Base-by-base conservation (phyloP, 2,797 vertebrate genomes). In the Gallinago nigripennis region DNA sequence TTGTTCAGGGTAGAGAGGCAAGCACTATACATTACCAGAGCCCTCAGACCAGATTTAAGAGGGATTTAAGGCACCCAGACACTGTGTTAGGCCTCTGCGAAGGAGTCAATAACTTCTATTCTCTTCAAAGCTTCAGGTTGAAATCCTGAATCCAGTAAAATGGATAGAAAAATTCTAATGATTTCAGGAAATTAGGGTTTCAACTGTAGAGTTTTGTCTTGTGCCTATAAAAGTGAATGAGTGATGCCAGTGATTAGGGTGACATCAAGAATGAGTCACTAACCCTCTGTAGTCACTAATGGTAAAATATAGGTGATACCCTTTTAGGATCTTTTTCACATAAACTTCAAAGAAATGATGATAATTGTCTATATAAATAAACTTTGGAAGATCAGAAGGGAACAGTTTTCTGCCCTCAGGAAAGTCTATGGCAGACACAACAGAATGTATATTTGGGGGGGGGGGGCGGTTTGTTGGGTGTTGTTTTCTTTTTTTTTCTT, bases 351-450 rank as follows among this genome's bases (percentile, higher is more conserved):
- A 95, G 65, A 70, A 72, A 24, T 48, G 3, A 53, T 80, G 45
- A 61, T 81, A 90, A 84, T 69, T 64, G 41, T 79, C 76, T 93
- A 2, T 53, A 68, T 90, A 93, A 89, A 92, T 88, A 95, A 80
- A 33, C 45, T 86, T 35, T 19, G 46, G 89, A 82, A 66, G 11
- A 25, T 85, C 61, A 71, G 35, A 92, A 45, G 54, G 56, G 43
- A 78, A 66, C 6, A 61, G 48, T 91, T 69, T 88, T 58, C 65
- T 86, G 63, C 57, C 71, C 8, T 78, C 23, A 46, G 51, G 28
- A 70, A 90, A 54, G 31, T 51, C n/a, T 53, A 4, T 48, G 39
- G 25, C 48, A 82, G 43, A 75, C 50, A 69, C 1, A 6, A 45
- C 9, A 68, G 63, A 76, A 51, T 39, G 20, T 68, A 2, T 91